These are phyloP conservation scores for Bolinopsis microptera DNA, from an alignment of 37 sponge, comb jelly and placozoan species.

Conservation along the genomic window DNA sequence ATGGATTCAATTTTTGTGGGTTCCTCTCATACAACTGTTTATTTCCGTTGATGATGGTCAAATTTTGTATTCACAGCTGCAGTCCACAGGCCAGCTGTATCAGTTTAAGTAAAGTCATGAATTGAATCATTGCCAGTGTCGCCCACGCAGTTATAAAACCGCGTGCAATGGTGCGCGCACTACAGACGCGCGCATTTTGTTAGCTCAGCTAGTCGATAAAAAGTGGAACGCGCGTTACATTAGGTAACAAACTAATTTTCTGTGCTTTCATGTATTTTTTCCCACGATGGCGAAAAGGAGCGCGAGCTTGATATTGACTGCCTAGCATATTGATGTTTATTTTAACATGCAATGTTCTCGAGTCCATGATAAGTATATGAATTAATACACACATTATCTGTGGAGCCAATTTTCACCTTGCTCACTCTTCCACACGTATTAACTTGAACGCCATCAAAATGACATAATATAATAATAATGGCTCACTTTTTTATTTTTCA, in stretches of 20 bases:
- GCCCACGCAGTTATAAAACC: not conserved
- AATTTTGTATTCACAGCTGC: not conserved
- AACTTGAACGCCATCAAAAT: not conserved
- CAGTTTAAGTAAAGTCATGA: not conserved
- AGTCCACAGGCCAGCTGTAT: too few relatives aligned
- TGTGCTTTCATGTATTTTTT: not conserved
- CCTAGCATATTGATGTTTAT: not conserved
- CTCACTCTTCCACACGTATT: not conserved
- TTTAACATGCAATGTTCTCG: not conserved
- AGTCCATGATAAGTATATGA: not conserved
- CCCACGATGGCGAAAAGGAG: not conserved
- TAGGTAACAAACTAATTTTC: not conserved
- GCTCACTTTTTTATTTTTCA: too few relatives aligned
- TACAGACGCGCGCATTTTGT: too few relatives aligned
- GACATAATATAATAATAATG: too few relatives aligned
- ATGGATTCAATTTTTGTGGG: too few relatives aligned
- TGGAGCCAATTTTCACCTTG: not conserved
- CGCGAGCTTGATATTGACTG: not conserved
- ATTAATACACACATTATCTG: not conserved
- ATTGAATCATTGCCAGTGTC: not conserved
- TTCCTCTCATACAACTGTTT: not conserved
- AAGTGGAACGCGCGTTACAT: not conserved
- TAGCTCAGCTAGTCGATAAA: too few relatives aligned
- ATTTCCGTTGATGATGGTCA: not conserved
- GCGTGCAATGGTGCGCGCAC: not conserved